Conservation (phyloP, 2,113 vertebrate species). For the Lontra canadensis region DNA sequence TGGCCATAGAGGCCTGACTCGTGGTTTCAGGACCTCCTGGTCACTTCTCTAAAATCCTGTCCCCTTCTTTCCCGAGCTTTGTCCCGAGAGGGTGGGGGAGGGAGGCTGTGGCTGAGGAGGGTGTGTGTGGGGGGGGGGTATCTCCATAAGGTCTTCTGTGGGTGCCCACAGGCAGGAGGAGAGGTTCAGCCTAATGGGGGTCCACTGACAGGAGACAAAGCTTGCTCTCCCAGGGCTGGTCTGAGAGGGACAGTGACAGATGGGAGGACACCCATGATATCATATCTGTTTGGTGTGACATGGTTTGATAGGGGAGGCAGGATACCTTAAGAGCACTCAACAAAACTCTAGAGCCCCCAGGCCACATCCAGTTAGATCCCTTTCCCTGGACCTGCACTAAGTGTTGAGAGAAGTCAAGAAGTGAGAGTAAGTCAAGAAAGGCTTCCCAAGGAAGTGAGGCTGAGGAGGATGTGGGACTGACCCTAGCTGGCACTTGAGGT, state of each 20-base stretch:
- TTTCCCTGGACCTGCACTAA: not conserved
- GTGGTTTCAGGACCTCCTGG: not conserved
- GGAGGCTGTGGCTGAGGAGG: not conserved
- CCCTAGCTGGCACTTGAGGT: not conserved
- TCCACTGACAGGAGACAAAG: not conserved
- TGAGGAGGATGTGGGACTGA: not conserved
- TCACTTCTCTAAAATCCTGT: not conserved
- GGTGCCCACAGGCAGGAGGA: too few species aligned
- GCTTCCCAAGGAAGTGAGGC: not conserved
- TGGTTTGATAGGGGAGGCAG: not conserved
- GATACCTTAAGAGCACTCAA: not conserved
- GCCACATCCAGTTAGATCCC: not conserved
- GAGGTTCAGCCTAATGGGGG: not conserved
- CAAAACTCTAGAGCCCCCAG: not conserved
- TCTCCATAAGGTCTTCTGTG: not conserved
- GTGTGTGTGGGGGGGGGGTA: rapidly evolving
- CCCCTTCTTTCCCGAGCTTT: not conserved
- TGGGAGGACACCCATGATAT: not conserved
- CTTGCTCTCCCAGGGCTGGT: not conserved
- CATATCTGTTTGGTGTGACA: not conserved
- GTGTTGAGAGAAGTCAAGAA: not conserved
- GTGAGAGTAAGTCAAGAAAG: not conserved
- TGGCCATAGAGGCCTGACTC: not conserved
- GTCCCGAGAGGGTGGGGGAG: not conserved
- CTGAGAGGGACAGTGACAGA: not conserved